phyloP scores from a whole-genome alignment of 2,113 vertebrate species.

The mouse (Mus musculus) region GRCm39 chr17:12486001-12486500 shows the following conservation, averaged over 20 bases:
- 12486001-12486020: neutral
- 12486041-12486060: slow-evolving; percentile 32
- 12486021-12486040: neutral
- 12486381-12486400: neutral
- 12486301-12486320: too few relatives aligned
- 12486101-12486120: neutral
- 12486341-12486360: neutral
- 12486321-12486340: neutral
- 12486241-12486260: neutral
- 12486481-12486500: too few relatives aligned
- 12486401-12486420: neutral
- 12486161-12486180: neutral
- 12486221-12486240: accelerated
- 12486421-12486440: neutral
- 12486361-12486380: neutral
- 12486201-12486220: neutral
- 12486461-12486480: neutral
- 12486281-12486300: neutral
- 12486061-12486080: neutral
- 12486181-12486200: too few relatives aligned
- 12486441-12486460: neutral
- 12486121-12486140: neutral
- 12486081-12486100: neutral
- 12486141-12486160: neutral
- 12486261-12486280: neutral